Evolutionary conservation across 2,797 vertebrate species (phyloP).

Genomic region (Iguana delicatissima): DNA sequence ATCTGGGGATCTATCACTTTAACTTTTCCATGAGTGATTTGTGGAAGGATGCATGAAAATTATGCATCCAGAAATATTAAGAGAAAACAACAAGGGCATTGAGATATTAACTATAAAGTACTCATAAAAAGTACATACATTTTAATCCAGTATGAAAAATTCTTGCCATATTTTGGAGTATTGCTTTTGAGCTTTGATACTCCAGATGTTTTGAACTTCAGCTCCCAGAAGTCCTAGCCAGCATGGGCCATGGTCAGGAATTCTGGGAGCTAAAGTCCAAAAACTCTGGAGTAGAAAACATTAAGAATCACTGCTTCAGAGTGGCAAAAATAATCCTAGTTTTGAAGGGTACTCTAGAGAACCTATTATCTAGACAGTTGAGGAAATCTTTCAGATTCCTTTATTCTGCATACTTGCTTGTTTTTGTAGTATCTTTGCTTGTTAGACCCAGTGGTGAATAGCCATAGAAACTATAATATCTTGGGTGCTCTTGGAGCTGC

Average conservation of each 20-base stretch:
- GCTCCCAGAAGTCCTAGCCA: too few relatives aligned
- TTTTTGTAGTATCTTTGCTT: background rate
- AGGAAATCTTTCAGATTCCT: background rate
- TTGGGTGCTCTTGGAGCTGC: background rate
- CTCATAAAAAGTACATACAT: background rate
- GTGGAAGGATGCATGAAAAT: background rate
- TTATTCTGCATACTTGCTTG: background rate
- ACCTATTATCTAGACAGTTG: background rate
- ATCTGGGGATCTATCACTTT: background rate
- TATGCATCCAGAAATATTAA: background rate
- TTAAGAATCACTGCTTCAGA: background rate
- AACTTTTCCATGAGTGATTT: background rate
- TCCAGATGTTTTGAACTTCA: too few relatives aligned
- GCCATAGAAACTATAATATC: background rate
- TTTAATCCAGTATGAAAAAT: background rate
- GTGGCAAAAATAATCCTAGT: background rate
- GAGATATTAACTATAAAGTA: background rate
- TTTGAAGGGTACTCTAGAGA: background rate
- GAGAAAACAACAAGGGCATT: background rate
- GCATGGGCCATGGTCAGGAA: background rate
- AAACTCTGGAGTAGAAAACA: background rate
- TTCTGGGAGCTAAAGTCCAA: background rate
- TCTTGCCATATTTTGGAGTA: background rate
- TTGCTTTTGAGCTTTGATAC: too few relatives aligned
- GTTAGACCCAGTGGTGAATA: background rate